A percentile compares a stretch with the other conserved stretches of the same genome.
phyloP scores from a whole-genome alignment of 2,113 vertebrate species.

The Otolemur garnettii region DNA sequence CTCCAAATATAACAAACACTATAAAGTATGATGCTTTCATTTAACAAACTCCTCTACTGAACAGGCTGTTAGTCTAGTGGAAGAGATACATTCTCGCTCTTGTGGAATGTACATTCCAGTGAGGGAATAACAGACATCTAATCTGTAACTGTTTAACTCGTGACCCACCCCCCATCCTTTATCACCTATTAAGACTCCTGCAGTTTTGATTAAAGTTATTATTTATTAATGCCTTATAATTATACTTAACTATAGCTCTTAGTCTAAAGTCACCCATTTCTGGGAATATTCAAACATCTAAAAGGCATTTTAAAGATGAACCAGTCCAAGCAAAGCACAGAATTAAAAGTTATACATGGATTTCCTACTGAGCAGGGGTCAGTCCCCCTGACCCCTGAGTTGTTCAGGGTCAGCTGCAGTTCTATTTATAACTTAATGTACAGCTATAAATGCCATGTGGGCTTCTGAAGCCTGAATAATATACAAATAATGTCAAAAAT shows the following conservation, averaged over 20 bases:
- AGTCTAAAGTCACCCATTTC: neutral
- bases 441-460: neutral
- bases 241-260: neutral
- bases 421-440: neutral
- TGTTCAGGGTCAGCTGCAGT: neutral
- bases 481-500: neutral
- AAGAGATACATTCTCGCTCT: neutral
- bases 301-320: neutral
- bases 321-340: neutral
- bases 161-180: neutral
- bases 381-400: neutral
- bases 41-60: neutral
- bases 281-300: neutral
- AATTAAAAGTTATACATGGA: neutral
- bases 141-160: neutral
- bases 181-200: neutral
- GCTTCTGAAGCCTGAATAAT: neutral
- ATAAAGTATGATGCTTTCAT: neutral
- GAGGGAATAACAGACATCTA: neutral
- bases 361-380: neutral
- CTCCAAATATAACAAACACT: neutral
- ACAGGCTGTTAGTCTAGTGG: neutral
- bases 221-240: neutral
- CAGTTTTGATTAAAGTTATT: neutral
- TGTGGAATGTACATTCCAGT: neutral